These are phyloP conservation scores for Andrena hattorfiana DNA, from an alignment of 2,888 invertebrate species.

Conservation along the genomic window DNA sequence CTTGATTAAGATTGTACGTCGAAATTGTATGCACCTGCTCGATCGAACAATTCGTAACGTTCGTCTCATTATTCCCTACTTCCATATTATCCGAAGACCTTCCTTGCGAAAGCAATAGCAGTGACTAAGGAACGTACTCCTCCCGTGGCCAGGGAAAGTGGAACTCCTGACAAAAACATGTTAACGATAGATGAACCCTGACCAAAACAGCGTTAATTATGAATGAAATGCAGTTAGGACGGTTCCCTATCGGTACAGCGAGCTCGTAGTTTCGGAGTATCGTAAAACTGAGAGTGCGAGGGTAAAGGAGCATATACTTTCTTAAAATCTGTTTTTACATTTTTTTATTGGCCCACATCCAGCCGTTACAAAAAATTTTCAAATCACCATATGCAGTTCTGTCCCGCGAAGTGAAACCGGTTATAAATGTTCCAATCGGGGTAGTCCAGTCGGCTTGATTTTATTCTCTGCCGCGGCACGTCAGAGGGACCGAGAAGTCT, in stretches of 20 bases:
- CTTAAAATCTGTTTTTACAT: constrained; percentile 58
- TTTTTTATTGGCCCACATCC: constrained; percentile 81
- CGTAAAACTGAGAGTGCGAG: neutral
- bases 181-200: constrained; percentile 72
- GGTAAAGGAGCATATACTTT: constrained; percentile 13
- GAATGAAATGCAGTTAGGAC: constrained; percentile 22
- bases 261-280: neutral
- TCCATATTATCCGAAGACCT: constrained; percentile 58
- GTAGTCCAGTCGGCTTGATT: too few species aligned
- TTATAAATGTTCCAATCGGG: too few species aligned
- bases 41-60: constrained; percentile 69
- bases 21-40: constrained; percentile 70
- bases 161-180: constrained; percentile 70
- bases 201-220: constrained; percentile 64
- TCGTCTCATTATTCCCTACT: constrained; percentile 54
- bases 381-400: constrained; percentile 28
- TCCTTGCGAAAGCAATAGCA: neutral
- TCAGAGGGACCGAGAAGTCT: too few species aligned
- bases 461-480: too few species aligned
- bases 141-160: neutral
- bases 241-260: neutral
- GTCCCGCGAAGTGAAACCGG: too few species aligned
- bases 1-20: constrained; percentile 89
- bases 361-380: constrained; percentile 76
- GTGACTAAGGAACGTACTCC: constrained; percentile 32